A percentile compares a stretch with the other conserved stretches of the same genome.
Evolutionary conservation across 2,797 vertebrate genomes (phyloP).

Genomic region (Siniperca undulata): DNA sequence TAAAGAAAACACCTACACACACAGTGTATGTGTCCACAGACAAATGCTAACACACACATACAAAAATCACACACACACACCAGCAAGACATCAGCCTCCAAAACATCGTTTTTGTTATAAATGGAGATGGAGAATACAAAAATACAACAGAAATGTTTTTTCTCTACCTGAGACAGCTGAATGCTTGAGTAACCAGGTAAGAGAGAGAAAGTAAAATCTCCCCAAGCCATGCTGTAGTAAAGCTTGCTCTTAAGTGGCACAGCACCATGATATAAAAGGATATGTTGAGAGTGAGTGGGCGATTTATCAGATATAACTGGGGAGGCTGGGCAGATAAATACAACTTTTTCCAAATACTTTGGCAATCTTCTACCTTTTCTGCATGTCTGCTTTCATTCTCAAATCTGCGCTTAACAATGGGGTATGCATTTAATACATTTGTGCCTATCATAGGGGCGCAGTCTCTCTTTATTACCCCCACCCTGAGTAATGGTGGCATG

Average conservation of each 20-base stretch:
- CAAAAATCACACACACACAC: constrained; percentile 25
- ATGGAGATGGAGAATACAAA: constrained; percentile 41
- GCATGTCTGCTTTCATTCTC: constrained; percentile 10
- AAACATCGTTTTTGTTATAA: constrained; percentile 40
- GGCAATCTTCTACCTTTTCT: constrained; percentile 16
- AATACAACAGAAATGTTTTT: constrained; percentile 32
- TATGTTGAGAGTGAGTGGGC: constrained; percentile 46
- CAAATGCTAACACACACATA: constrained; percentile 2
- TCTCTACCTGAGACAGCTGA: constrained; percentile 19
- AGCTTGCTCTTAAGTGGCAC: constrained; percentile 24
- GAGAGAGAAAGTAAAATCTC: constrained; percentile 29
- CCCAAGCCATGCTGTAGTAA: constrained; percentile 23
- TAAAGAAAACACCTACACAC: constrained; percentile 70
- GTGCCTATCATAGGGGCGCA: neutral
- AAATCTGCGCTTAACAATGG: neutral
- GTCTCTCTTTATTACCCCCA: constrained; percentile 10
- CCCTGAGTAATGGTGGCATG: neutral
- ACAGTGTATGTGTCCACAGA: constrained; percentile 23
- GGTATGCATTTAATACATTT: neutral
- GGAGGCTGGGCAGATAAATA: constrained; percentile 30
- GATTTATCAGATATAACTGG: constrained; percentile 30
- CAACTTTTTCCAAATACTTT: constrained; percentile 34
- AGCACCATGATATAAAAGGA: constrained; percentile 39
- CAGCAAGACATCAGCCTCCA: constrained; percentile 28
- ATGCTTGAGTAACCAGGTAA: constrained; percentile 37